A percentile compares a stretch with the other conserved stretches of the same genome.
Evolutionary conservation across 2,113 vertebrate species (phyloP).

Genomic region (Dasypus novemcinctus): DNA sequence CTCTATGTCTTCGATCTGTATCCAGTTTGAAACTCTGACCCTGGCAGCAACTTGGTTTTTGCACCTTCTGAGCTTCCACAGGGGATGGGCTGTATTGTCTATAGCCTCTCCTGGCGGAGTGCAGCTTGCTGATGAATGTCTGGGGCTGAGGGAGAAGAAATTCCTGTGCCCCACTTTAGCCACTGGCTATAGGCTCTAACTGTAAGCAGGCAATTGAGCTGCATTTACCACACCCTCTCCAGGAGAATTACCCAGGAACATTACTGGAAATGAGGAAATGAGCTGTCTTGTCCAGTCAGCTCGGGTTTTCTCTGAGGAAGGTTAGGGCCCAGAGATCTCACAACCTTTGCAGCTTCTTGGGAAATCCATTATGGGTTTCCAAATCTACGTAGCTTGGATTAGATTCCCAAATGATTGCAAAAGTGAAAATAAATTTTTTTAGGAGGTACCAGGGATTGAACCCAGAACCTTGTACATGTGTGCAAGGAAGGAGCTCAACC

Average conservation of each 20-base stretch:
- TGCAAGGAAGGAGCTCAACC: too few relatives aligned
- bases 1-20: background rate
- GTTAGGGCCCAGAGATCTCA: conserved; percentile 15
- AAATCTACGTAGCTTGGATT: conserved; percentile 32
- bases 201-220: background rate
- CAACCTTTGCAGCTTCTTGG: conserved; percentile 47
- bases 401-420: conserved; percentile 47
- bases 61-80: background rate
- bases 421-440: conserved; percentile 63
- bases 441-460: too few relatives aligned
- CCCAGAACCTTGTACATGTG: too few relatives aligned
- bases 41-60: background rate
- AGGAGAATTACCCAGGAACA: conserved; percentile 9
- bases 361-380: conserved; percentile 46
- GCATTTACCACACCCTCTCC: background rate
- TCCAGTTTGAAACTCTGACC: conserved; percentile 13
- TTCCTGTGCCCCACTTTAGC: background rate
- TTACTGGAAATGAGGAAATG: conserved; percentile 47
- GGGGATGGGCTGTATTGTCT: background rate
- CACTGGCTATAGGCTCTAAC: background rate
- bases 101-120: background rate
- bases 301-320: background rate
- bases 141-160: background rate
- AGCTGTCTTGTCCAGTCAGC: background rate
- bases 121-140: background rate